A percentile compares a stretch with the other conserved stretches of the same genome.
These are phyloP conservation scores for Oligia fasciuncula DNA, from an alignment of 2,888 invertebrate genomes.

Conservation along the genomic window DNA sequence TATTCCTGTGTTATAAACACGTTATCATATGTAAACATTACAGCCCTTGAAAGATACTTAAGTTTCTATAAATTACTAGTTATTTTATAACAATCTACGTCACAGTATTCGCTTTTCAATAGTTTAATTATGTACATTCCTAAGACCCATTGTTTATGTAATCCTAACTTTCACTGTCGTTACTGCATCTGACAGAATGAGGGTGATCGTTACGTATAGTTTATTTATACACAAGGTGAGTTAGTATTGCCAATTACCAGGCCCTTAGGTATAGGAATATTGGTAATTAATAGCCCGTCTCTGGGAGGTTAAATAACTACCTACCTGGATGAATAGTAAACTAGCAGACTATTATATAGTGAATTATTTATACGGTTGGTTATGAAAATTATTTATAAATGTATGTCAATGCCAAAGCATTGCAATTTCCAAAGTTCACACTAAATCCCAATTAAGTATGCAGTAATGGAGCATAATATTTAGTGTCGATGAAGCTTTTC, in stretches of 20 bases:
- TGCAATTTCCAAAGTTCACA: constrained; percentile 6
- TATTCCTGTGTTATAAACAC: constrained; percentile 18
- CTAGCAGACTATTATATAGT: neutral
- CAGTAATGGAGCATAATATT: constrained; percentile 20
- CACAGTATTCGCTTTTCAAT: constrained; percentile 16
- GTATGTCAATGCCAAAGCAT: constrained; percentile 2
- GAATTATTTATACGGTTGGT: neutral
- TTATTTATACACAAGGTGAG: constrained; percentile 1
- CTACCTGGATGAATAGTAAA: neutral
- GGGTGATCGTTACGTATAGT: neutral
- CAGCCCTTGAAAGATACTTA: constrained; percentile 42
- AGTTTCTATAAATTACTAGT: constrained; percentile 27
- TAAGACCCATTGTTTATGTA: constrained; percentile 8
- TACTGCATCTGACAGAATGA: constrained; percentile 29
- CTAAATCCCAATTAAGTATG: constrained; percentile 9
- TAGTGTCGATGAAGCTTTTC: constrained; percentile 27
- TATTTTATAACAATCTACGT: constrained; percentile 13
- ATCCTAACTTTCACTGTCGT: constrained; percentile 16
- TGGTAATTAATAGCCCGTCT: neutral
- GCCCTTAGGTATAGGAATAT: constrained; percentile 3
- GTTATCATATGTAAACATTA: constrained; percentile 49
- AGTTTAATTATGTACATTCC: constrained; percentile 13
- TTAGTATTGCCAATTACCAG: neutral
- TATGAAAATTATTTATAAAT: constrained; percentile 6
- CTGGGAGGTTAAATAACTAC: constrained; percentile 1